Evolutionary conservation across 1,140 invertebrate genomes (phyloP), one percentile per base, ranked within the genome.

Genomic region (Bilobella aurantiaca): DNA sequence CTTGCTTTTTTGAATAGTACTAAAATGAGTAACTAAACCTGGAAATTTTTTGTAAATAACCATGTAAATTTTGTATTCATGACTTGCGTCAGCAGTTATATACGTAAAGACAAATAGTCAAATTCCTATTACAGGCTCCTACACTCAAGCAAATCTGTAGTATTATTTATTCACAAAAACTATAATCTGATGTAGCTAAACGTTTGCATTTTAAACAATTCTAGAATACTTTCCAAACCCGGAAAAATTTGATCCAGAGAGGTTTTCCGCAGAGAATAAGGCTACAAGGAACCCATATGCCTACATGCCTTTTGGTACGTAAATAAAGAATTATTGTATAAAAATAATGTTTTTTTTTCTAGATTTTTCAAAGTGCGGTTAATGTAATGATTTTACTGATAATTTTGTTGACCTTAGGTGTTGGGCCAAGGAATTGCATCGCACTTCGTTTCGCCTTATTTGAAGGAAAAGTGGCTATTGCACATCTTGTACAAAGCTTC

Each of bases 241-340:
- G 1, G 74, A 81, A 1, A 76, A 73, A 71, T 86, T 86, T 72
- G 77, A 82, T 64, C 85, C 84, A 0, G 82, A 84, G 23, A 73
- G 78, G 65, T 62, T 62, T 27, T 12, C 5, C n/a, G 5, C 59
- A 2, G 59, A 62, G 18, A 62, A 62, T 23, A 62, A 62, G 23
- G 59, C 3, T 3, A 23, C 3, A 34, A 12, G 59, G 25, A 5
- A 62, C 46, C 59, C 59, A 3, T 62, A 62, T 23, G 29, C 59
- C 23, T 62, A 62, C 59, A 62, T 62, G 59, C 59, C 59, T 18
- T 62, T 62, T 42, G 59, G 59, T 37, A n/a, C n/a, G n/a, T n/a
- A 37, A 31, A 3, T 27, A 18, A 25, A 30, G 14, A 30, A 62
- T 53, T 53, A 12, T 53, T 14, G 23, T 23, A 23, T 16, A 53